Conservation (phyloP, 35 echinoderm and acorn worm species). For the Acanthaster planci region DNA sequence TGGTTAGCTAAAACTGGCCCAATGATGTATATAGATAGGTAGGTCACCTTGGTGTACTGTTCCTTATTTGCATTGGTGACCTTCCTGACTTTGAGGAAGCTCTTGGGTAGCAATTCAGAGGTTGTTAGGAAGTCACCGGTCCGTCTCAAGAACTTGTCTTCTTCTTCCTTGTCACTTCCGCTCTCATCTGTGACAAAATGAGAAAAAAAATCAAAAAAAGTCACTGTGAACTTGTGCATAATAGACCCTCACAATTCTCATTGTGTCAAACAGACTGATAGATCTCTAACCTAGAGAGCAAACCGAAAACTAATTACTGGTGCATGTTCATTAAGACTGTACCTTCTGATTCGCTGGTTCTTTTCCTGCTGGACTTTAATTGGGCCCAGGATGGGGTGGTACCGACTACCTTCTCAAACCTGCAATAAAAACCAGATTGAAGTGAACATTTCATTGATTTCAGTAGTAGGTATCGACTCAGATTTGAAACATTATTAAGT, state of each 20-base stretch:
- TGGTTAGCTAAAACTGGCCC: no score
- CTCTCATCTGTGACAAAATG: slow-evolving; percentile 44
- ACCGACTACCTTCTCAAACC: slow-evolving; percentile 64
- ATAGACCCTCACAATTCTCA: no score
- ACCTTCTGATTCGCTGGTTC: slow-evolving; percentile 16
- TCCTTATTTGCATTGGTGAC: slow-evolving; percentile 79
- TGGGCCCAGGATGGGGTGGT: slow-evolving; percentile 57
- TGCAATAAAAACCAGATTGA: background rate
- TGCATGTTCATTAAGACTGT: background rate
- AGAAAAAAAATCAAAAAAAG: no score
- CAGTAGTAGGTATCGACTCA: no score
- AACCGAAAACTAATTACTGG: no score
- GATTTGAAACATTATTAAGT: no score
- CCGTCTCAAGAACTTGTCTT: slow-evolving; percentile 50
- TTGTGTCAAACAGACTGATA: no score
- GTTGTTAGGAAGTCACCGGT: slow-evolving; percentile 83
- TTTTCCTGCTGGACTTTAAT: slow-evolving; percentile 40
- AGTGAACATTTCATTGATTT: background rate
- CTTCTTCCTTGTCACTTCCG: slow-evolving; percentile 61
- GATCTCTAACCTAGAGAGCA: no score
- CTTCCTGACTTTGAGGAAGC: slow-evolving; percentile 45
- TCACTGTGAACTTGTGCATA: no score
- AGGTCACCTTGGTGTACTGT: slow-evolving; percentile 64
- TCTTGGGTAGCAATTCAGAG: slow-evolving; percentile 61
- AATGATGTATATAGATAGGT: background rate